phyloP scores from a whole-genome alignment of 1,140 invertebrate species.

The Aphaenogaster ashmeadi region DNA sequence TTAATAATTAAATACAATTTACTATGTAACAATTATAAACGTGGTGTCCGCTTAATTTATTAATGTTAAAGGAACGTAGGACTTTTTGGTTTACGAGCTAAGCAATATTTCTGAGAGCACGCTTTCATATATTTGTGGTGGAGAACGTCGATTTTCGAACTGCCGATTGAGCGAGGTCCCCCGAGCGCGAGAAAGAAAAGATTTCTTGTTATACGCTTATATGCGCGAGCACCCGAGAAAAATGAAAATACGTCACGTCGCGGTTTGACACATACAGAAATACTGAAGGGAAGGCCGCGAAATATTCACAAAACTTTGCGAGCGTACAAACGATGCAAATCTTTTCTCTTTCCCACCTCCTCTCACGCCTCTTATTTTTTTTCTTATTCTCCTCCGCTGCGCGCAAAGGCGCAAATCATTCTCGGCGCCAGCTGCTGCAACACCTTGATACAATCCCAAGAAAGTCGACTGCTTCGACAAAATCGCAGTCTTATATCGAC shows the following conservation, averaged over 20 bases:
- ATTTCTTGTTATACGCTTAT: conserved; percentile 14
- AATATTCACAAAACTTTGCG: conserved; percentile 54
- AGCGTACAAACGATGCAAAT: conserved; percentile 57
- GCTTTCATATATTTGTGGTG: not conserved
- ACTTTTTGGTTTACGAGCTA: not conserved
- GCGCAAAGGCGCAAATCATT: conserved; percentile 68
- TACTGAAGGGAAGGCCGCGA: conserved; percentile 14
- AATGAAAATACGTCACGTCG: conserved; percentile 69
- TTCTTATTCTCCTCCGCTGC: conserved; percentile 24
- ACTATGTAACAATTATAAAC: too few relatives aligned
- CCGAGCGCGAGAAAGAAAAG: conserved; percentile 13
- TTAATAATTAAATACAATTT: too few relatives aligned
- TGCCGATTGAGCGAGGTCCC: conserved; percentile 37
- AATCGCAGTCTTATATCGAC: conserved; percentile 64
- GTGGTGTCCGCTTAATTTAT: too few relatives aligned
- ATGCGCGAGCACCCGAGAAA: conserved; percentile 41
- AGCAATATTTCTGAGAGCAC: not conserved
- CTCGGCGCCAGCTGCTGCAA: conserved; percentile 56
- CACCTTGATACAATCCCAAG: conserved; percentile 62
- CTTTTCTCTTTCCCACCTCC: conserved; percentile 18
- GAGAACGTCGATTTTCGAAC: conserved; percentile 33
- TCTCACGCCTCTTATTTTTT: not conserved
- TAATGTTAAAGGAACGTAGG: not conserved
- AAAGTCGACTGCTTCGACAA: conserved; percentile 69
- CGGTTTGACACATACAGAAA: conserved; percentile 41